These are phyloP conservation scores for Tortricodes alternella DNA, from an alignment of 2,888 invertebrate species.

Conservation along the genomic window DNA sequence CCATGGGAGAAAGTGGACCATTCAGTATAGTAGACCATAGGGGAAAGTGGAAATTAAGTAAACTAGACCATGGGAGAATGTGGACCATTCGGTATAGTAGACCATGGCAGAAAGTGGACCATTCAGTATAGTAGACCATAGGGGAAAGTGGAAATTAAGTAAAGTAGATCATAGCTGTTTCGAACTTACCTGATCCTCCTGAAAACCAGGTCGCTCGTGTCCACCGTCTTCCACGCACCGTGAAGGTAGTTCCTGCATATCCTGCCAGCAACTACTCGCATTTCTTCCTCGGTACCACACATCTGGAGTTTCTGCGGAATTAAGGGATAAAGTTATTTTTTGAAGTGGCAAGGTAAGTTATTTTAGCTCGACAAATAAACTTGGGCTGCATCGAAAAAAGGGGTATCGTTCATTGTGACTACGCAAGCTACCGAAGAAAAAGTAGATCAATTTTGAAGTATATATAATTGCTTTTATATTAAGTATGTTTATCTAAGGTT, in stretches of 20 bases:
- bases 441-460: too few species aligned
- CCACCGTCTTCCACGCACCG: constrained; percentile 94
- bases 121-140: too few species aligned
- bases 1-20: too few species aligned
- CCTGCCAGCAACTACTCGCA: constrained; percentile 91
- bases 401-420: not conserved
- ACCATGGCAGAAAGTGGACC: too few species aligned
- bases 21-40: too few species aligned
- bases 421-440: too few species aligned
- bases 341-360: not conserved
- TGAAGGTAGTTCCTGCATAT: constrained; percentile 95
- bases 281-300: constrained; percentile 87
- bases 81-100: too few species aligned
- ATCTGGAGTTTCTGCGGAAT: constrained; percentile 81
- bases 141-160: too few species aligned
- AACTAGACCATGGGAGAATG: too few species aligned
- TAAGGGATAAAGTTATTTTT: constrained; percentile 6
- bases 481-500: too few species aligned
- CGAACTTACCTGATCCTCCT: constrained; percentile 90
- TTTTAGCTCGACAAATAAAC: not conserved
- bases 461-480: too few species aligned
- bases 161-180: not conserved
- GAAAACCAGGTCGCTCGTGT: constrained; percentile 89
- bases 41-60: too few species aligned
- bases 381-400: not conserved